These are phyloP conservation scores for Struthidea cinerea DNA, from an alignment of 2,113 vertebrate genomes.

Conservation along the genomic window DNA sequence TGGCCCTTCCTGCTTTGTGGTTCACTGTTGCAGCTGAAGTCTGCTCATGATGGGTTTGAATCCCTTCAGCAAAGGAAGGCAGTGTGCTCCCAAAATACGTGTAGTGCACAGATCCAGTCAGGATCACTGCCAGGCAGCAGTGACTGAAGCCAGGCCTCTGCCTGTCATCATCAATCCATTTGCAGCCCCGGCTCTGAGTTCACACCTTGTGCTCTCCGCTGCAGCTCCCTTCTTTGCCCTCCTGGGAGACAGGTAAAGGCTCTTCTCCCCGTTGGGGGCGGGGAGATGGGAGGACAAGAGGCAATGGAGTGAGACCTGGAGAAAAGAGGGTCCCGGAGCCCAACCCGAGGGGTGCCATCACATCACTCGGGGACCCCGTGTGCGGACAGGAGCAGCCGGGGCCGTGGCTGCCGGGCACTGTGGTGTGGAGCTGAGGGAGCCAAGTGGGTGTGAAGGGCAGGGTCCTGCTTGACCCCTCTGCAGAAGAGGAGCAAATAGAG, in stretches of 20 bases:
- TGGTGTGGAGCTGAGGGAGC: neutral
- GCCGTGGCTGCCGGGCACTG: fast-evolving
- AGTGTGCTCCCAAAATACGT: neutral
- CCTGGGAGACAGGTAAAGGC: neutral
- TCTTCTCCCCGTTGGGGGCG: neutral
- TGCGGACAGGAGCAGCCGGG: fast-evolving
- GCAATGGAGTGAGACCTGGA: neutral
- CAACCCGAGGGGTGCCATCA: no score
- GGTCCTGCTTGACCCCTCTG: neutral
- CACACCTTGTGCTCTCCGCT: neutral
- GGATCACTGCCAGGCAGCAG: neutral
- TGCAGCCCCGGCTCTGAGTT: neutral
- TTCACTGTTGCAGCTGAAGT: neutral
- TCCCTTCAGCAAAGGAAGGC: neutral
- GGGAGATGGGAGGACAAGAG: neutral
- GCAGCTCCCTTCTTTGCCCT: neutral
- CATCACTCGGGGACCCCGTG: fast-evolving
- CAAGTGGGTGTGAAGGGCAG: neutral
- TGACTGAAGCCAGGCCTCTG: conserved; percentile 22
- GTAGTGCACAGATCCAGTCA: neutral
- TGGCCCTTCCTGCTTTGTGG: neutral
- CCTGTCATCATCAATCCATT: conserved; percentile 22
- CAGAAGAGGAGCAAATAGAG: neutral
- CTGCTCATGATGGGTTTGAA: neutral
- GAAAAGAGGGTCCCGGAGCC: neutral